These are phyloP conservation scores for Aphelocoma californica DNA, from an alignment of 2,797 vertebrate genomes.

Conservation along the genomic window DNA sequence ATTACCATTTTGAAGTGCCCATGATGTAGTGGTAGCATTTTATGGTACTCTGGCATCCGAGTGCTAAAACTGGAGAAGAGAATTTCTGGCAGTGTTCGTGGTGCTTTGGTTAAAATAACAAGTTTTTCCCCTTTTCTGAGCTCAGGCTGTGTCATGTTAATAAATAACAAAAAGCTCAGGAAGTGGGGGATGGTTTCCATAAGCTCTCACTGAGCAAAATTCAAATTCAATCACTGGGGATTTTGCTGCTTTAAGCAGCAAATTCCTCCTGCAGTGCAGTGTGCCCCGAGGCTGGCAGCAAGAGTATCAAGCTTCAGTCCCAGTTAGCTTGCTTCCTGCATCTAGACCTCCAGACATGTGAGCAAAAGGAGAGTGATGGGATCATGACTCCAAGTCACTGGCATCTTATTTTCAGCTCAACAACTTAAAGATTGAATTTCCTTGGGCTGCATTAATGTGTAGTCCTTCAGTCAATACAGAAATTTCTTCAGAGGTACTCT, in stretches of 20 bases:
- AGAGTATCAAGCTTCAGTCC: background rate
- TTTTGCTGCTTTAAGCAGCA: background rate
- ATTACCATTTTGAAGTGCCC: background rate
- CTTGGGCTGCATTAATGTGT: background rate
- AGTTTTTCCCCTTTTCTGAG: background rate
- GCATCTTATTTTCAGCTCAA: background rate
- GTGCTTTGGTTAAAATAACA: background rate
- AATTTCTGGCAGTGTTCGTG: background rate
- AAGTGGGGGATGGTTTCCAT: background rate
- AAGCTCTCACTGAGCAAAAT: background rate
- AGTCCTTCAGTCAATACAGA: background rate
- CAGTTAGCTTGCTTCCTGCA: background rate
- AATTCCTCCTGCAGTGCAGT: background rate
- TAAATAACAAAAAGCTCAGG: slow-evolving; percentile 2
- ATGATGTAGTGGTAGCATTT: background rate
- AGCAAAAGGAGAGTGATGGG: background rate
- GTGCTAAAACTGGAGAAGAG: background rate
- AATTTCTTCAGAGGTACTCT: background rate
- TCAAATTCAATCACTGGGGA: background rate
- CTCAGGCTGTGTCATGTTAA: background rate
- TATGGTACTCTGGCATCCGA: background rate
- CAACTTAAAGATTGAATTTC: background rate
- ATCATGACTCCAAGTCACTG: background rate
- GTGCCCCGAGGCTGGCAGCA: background rate
- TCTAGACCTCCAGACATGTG: background rate